Percentiles rank a stretch among this genome's conserved stretches.
Conservation (phyloP, 2,797 vertebrate genomes). For the Dermochelys coriacea region DNA sequence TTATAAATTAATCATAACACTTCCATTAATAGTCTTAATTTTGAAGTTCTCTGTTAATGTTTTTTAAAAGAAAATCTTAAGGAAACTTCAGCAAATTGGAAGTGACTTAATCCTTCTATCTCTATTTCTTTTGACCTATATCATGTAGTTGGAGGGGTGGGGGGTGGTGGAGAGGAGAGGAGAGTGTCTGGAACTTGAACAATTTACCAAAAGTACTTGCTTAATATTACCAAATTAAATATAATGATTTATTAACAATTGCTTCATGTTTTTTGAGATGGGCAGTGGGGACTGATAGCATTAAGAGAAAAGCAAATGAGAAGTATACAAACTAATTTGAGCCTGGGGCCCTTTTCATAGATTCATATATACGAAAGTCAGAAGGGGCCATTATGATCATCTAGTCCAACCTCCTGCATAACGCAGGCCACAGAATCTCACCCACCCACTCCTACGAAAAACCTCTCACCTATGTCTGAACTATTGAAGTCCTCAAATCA, state of each 20-base stretch:
- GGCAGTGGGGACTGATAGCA: background rate
- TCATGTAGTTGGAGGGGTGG: rapidly evolving
- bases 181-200: background rate
- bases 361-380: no score
- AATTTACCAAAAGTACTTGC: background rate
- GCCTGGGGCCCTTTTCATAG: background rate
- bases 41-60: background rate
- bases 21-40: background rate
- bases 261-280: background rate
- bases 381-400: no score
- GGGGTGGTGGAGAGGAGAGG: background rate
- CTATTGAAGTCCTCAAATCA: no score
- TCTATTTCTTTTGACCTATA: background rate
- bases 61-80: background rate
- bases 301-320: background rate
- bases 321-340: background rate
- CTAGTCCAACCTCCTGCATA: no score
- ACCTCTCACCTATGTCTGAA: no score
- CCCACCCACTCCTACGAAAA: no score
- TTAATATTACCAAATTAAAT: background rate
- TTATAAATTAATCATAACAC: background rate
- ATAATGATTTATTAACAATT: background rate
- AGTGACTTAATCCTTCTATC: background rate
- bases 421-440: no score
- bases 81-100: background rate